phyloP scores from a whole-genome alignment of 2,888 invertebrate species.

The Phrixothrix hirtus region DNA sequence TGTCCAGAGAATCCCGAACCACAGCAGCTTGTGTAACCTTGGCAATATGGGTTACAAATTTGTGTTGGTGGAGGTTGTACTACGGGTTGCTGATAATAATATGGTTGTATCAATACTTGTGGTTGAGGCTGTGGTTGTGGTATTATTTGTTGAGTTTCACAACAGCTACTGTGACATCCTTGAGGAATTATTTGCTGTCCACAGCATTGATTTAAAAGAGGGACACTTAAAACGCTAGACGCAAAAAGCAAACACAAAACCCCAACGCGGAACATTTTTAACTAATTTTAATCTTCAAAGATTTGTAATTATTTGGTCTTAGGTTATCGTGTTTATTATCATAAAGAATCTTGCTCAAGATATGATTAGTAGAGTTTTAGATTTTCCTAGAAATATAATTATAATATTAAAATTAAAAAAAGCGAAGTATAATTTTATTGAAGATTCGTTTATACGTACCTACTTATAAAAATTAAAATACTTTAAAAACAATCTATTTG shows the following conservation, averaged over 20 bases:
- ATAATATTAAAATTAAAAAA: too few species aligned
- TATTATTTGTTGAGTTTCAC: not conserved
- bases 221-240: not conserved
- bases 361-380: too few species aligned
- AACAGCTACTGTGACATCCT: conserved; percentile 3
- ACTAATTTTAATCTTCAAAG: too few species aligned
- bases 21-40: conserved; percentile 4
- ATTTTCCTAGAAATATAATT: too few species aligned
- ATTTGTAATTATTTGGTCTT: too few species aligned
- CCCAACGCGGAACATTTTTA: conserved; percentile 10
- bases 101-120: not conserved
- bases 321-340: too few species aligned
- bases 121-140: not conserved
- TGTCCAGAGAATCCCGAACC: not conserved
- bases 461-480: too few species aligned
- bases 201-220: conserved; percentile 3
- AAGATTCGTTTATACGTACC: too few species aligned
- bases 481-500: too few species aligned
- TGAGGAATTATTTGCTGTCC: conserved; percentile 7
- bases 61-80: not conserved
- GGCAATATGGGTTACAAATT: conserved; percentile 9
- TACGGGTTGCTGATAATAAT: not conserved
- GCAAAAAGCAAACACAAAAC: conserved; percentile 10
- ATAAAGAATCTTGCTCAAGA: too few species aligned
- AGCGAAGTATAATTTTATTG: too few species aligned